A percentile compares a stretch with the other conserved stretches of the same genome.
Conservation (phyloP, 2,113 vertebrate species). For the Tringa solitaria region DNA sequence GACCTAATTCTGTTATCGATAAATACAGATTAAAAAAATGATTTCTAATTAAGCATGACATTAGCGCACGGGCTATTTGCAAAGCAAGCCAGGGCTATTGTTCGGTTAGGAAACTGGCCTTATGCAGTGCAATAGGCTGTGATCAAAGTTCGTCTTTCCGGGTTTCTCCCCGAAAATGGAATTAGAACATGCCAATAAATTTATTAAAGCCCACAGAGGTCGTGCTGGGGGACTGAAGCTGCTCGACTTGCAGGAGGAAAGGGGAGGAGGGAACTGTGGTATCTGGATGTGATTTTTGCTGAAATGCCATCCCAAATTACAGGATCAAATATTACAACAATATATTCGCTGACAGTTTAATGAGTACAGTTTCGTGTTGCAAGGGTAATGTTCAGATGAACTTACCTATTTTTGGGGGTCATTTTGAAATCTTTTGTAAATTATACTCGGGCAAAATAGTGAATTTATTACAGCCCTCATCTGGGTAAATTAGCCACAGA, state of each 20-base stretch:
- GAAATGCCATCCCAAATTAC: conserved; percentile 80
- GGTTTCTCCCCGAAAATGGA: conserved; percentile 61
- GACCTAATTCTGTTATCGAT: conserved; percentile 69
- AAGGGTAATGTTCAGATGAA: conserved; percentile 72
- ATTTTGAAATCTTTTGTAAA: conserved; percentile 73
- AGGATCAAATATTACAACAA: conserved; percentile 75
- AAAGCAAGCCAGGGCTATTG: conserved; percentile 48
- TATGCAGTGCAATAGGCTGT: conserved; percentile 37
- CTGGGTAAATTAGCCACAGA: conserved; percentile 65
- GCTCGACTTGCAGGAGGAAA: conserved; percentile 52
- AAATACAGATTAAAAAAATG: conserved; percentile 49
- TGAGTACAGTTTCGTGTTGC: conserved; percentile 76
- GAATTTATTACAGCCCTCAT: conserved; percentile 69
- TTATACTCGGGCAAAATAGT: conserved; percentile 49
- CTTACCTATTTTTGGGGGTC: conserved; percentile 67
- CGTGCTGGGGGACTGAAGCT: conserved; percentile 29
- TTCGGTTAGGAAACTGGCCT: conserved; percentile 60
- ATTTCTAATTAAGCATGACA: conserved; percentile 71
- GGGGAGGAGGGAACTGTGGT: conserved; percentile 42
- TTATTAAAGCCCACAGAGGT: conserved; percentile 57
- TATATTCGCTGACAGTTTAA: conserved; percentile 82
- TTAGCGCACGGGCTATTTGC: conserved; percentile 58
- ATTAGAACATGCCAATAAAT: conserved; percentile 68
- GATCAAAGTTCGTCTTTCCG: conserved; percentile 53
- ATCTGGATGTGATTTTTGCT: conserved; percentile 79